These are phyloP conservation scores for Champsocephalus esox DNA, from an alignment of 2,797 vertebrate species.

Conservation along the genomic window DNA sequence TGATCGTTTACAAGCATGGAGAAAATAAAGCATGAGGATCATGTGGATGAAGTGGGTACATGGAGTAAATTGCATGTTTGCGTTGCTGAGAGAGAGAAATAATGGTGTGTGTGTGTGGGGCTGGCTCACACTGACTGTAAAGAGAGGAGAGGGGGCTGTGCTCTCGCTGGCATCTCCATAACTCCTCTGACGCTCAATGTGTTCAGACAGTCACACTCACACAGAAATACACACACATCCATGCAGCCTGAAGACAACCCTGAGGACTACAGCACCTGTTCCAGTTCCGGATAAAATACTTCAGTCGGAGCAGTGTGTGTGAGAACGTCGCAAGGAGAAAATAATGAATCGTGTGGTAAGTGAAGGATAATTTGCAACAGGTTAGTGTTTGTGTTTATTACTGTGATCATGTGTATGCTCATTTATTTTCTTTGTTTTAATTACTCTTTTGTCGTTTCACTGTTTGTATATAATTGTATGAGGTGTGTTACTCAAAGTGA, in stretches of 20 bases:
- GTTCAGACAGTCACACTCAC: slow-evolving; percentile 35
- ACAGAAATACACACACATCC: slow-evolving; percentile 1
- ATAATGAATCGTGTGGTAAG: slow-evolving; percentile 11
- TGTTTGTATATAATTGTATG: not conserved
- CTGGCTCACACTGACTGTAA: slow-evolving; percentile 59
- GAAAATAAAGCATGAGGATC: slow-evolving; percentile 27
- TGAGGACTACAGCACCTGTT: slow-evolving; percentile 30
- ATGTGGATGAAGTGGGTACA: slow-evolving; percentile 30
- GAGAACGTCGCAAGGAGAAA: slow-evolving; percentile 44
- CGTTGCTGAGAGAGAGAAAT: slow-evolving; percentile 17
- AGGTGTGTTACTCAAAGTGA: slow-evolving; percentile 35
- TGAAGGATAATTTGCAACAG: slow-evolving; percentile 54
- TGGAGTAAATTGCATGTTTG: slow-evolving; percentile 52
- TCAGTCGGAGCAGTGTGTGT: slow-evolving; percentile 16
- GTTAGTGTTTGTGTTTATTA: slow-evolving; percentile 49
- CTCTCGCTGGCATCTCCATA: slow-evolving; percentile 66
- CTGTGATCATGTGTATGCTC: not conserved
- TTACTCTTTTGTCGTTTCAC: not conserved
- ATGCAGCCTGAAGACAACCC: slow-evolving; percentile 34
- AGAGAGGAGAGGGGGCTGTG: slow-evolving; percentile 57
- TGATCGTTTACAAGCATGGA: not conserved
- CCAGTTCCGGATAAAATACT: slow-evolving; percentile 7
- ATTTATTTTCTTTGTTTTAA: not conserved
- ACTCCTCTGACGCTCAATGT: slow-evolving; percentile 47
- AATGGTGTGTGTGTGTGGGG: slow-evolving; percentile 34